Conservation (phyloP, 2,113 vertebrate species). For the Butastur rufipennis region DNA sequence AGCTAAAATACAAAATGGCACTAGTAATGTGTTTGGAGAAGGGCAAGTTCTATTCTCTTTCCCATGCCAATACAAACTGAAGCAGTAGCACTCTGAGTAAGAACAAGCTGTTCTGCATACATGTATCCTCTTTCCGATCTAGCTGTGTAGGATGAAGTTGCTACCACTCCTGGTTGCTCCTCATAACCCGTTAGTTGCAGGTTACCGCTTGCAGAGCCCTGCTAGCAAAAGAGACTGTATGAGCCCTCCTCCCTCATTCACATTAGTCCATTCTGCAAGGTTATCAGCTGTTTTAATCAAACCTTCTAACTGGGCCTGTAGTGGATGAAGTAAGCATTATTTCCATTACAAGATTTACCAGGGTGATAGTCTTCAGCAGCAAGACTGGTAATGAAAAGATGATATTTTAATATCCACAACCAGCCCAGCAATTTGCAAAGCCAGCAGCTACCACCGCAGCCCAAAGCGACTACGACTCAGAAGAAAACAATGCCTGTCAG, state of each 20-base stretch:
- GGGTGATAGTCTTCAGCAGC: background rate
- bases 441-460: background rate
- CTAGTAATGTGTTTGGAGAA: background rate
- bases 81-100: background rate
- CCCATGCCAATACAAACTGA: background rate
- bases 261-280: background rate
- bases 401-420: background rate
- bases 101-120: background rate
- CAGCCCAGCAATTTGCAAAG: background rate
- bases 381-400: background rate
- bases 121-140: background rate
- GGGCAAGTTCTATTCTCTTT: background rate
- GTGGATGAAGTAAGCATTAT: background rate
- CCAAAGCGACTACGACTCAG: background rate
- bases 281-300: background rate
- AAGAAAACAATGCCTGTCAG: background rate
- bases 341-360: background rate
- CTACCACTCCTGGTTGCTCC: background rate
- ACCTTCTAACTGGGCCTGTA: background rate
- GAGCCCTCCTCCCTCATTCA: background rate
- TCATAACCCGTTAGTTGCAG: background rate
- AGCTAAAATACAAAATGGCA: background rate
- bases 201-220: background rate
- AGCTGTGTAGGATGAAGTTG: background rate
- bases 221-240: background rate